Conservation (phyloP, 2,113 vertebrate genomes). For the Irena cyanogastra region DNA sequence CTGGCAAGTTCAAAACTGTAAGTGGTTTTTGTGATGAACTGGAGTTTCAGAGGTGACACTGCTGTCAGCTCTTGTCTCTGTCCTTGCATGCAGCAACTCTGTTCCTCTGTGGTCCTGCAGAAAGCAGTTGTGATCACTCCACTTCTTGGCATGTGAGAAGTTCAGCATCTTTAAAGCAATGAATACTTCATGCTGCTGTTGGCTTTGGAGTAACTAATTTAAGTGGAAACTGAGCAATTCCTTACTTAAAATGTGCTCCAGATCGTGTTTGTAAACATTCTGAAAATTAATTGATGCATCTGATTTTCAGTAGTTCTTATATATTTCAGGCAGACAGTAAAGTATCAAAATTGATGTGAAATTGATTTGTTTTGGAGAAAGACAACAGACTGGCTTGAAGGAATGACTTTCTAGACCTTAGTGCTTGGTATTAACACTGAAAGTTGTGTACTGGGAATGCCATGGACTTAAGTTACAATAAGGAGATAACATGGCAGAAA, state of each 20-base stretch:
- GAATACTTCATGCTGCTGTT: background rate
- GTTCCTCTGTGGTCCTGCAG: accelerated
- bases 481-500: background rate
- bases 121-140: background rate
- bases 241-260: background rate
- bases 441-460: background rate
- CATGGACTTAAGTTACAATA: background rate
- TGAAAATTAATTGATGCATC: background rate
- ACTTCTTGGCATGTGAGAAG: background rate
- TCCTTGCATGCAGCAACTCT: background rate
- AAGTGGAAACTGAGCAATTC: background rate
- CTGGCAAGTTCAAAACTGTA: background rate
- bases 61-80: background rate
- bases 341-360: background rate
- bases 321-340: background rate
- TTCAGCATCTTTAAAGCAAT: background rate
- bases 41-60: background rate
- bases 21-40: background rate
- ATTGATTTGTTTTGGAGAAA: background rate
- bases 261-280: background rate
- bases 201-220: background rate
- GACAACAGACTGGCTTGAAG: background rate
- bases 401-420: background rate
- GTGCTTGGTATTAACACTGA: background rate
- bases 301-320: background rate